These are phyloP conservation scores for Rallus crepitans DNA, from an alignment of 2,797 vertebrate genomes.

Conservation along the genomic window DNA sequence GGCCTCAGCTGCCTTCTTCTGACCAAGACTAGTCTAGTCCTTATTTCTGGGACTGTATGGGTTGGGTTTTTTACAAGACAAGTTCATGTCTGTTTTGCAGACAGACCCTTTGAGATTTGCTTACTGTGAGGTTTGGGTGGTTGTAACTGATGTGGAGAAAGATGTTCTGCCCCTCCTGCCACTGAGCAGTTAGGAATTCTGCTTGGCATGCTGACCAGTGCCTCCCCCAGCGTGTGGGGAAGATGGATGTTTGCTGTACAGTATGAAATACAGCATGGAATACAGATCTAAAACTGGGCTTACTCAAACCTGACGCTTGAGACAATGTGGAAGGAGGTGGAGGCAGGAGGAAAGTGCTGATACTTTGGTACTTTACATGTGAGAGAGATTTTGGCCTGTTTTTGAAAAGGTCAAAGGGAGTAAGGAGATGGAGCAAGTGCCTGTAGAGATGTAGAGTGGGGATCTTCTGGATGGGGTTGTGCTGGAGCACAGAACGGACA, in stretches of 20 bases:
- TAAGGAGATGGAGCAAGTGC: background rate
- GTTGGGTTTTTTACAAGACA: background rate
- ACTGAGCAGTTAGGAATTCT: background rate
- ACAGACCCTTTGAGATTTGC: background rate
- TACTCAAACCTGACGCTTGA: background rate
- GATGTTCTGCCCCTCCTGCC: background rate
- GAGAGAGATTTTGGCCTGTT: background rate
- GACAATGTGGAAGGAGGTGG: background rate
- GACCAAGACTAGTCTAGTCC: background rate
- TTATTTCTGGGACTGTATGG: background rate
- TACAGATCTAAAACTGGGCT: background rate
- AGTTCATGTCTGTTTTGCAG: background rate
- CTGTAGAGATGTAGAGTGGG: background rate
- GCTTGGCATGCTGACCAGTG: background rate
- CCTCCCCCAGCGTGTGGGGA: background rate
- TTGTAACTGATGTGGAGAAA: background rate
- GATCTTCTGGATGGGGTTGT: background rate
- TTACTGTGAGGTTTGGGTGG: background rate
- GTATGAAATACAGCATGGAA: background rate
- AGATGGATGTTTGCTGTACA: background rate
- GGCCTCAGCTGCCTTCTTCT: background rate
- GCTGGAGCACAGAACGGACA: background rate
- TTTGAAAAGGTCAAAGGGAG: background rate
- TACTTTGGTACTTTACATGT: background rate
- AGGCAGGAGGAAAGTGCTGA: background rate